phyloP scores from a whole-genome alignment of 2,113 vertebrate species.

The Mesoclemmys tuberculata region DNA sequence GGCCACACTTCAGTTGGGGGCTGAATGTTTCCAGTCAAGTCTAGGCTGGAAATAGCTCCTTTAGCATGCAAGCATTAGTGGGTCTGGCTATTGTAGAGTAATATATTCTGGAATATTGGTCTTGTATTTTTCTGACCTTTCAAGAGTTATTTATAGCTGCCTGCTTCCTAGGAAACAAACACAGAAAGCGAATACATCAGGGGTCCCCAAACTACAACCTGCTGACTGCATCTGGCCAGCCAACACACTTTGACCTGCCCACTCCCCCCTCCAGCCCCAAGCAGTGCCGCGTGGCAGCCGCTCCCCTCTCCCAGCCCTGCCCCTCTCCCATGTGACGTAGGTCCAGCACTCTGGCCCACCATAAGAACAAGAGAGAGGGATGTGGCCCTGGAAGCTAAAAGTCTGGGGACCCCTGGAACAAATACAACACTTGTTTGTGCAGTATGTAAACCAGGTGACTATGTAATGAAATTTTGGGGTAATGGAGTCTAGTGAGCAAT shows the following conservation, averaged over 20 bases:
- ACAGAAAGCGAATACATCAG: not conserved
- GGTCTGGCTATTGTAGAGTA: not conserved
- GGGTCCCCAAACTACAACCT: too few relatives aligned
- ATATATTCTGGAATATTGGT: not conserved
- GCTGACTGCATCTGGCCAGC: too few relatives aligned
- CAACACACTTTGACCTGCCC: too few relatives aligned
- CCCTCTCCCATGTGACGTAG: too few relatives aligned
- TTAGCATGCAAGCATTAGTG: not conserved
- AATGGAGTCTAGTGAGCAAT: slow-evolving; percentile 60
- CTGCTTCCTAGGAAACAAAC: not conserved
- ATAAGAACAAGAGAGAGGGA: too few relatives aligned
- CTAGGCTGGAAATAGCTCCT: not conserved
- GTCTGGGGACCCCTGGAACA: not conserved
- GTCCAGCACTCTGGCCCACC: too few relatives aligned
- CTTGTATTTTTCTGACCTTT: not conserved
- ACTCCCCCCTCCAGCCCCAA: too few relatives aligned
- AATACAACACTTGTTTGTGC: not conserved
- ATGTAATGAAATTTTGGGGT: slow-evolving; percentile 51
- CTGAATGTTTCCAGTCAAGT: not conserved
- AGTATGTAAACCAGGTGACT: slow-evolving; percentile 43
- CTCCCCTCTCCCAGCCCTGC: too few relatives aligned
- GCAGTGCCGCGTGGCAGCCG: too few relatives aligned
- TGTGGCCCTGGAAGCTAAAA: too few relatives aligned
- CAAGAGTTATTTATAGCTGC: slow-evolving; percentile 34
- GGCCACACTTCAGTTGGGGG: not conserved